These are phyloP conservation scores for Sinocyclocheilus grahami DNA, from an alignment of 2,113 vertebrate species.

Conservation along the genomic window DNA sequence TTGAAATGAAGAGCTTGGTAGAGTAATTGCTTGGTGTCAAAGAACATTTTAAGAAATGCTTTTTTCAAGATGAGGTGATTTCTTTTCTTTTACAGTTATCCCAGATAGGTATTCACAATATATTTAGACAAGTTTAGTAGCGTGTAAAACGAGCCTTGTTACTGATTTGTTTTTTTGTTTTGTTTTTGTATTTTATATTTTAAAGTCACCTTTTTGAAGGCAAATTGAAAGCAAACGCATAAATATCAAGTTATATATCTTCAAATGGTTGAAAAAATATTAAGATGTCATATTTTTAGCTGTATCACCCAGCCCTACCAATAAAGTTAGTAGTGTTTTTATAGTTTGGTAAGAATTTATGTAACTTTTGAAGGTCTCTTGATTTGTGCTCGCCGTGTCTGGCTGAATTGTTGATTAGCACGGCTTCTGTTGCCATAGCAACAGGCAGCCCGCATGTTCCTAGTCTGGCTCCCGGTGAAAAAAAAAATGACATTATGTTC, in stretches of 20 bases:
- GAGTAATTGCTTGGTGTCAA: conserved; percentile 35
- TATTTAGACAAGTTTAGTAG: neutral
- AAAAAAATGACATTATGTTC: conserved; percentile 50
- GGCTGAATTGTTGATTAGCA: conserved; percentile 51
- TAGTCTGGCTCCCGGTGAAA: conserved; percentile 33
- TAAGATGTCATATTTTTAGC: neutral
- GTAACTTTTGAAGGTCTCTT: conserved; percentile 20
- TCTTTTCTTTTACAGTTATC: neutral
- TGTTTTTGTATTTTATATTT: neutral
- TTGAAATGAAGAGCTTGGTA: conserved; percentile 22
- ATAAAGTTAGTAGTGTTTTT: neutral
- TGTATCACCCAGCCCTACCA: neutral
- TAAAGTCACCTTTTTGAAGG: neutral
- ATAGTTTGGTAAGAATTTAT: neutral
- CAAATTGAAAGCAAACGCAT: neutral
- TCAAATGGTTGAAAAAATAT: neutral
- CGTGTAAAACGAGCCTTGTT: too few relatives aligned
- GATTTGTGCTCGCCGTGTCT: neutral
- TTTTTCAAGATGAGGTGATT: neutral
- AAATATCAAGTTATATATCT: neutral
- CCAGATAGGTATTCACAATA: neutral
- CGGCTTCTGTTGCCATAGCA: conserved; percentile 50
- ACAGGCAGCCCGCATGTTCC: conserved; percentile 52
- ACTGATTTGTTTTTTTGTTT: neutral
- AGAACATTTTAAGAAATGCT: neutral